Percentiles rank a stretch among this genome's conserved stretches.
phyloP scores from a whole-genome alignment of 1,140 invertebrate species.

The Drosophila grimshawi region DNA sequence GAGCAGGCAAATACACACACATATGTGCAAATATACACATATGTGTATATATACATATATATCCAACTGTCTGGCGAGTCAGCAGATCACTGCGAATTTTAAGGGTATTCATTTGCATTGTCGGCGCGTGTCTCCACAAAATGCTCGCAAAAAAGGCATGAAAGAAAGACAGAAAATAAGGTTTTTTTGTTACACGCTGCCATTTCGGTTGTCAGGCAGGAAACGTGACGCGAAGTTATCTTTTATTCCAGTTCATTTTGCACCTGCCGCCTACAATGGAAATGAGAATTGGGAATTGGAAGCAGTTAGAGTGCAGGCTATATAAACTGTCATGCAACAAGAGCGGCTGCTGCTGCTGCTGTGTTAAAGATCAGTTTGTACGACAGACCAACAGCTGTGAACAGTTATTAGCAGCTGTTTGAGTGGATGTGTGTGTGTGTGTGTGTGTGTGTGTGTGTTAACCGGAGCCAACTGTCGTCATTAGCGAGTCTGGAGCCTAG shows the following conservation, averaged over 20 bases:
- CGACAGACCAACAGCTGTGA: constrained; percentile 67
- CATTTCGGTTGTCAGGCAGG: constrained; percentile 66
- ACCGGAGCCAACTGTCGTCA: constrained; percentile 66
- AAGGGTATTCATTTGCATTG: constrained; percentile 46
- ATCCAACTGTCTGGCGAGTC: constrained; percentile 33
- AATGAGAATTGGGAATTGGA: constrained; percentile 36
- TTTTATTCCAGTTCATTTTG: constrained; percentile 49
- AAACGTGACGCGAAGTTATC: constrained; percentile 49
- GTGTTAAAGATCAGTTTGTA: constrained; percentile 35
- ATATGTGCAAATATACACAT: not conserved
- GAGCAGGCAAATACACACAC: constrained; percentile 6
- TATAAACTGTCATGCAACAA: constrained; percentile 44
- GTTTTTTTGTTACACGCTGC: constrained; percentile 32
- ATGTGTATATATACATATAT: constrained; percentile 30
- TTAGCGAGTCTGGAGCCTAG: constrained; percentile 58
- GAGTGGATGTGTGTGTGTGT: constrained; percentile 8
- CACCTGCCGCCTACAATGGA: constrained; percentile 74
- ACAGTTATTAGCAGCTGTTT: constrained; percentile 55
- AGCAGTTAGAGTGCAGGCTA: constrained; percentile 27
- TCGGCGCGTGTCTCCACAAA: constrained; percentile 48
- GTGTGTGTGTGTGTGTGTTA: constrained; percentile 21
- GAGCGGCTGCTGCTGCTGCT: constrained; percentile 17
- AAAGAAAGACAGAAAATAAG: constrained; percentile 42
- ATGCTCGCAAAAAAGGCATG: constrained; percentile 4
- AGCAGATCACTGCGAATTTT: constrained; percentile 53